Evolutionary conservation across 2,113 vertebrate species (phyloP).

Genomic region (Paramormyrops kingsleyae): DNA sequence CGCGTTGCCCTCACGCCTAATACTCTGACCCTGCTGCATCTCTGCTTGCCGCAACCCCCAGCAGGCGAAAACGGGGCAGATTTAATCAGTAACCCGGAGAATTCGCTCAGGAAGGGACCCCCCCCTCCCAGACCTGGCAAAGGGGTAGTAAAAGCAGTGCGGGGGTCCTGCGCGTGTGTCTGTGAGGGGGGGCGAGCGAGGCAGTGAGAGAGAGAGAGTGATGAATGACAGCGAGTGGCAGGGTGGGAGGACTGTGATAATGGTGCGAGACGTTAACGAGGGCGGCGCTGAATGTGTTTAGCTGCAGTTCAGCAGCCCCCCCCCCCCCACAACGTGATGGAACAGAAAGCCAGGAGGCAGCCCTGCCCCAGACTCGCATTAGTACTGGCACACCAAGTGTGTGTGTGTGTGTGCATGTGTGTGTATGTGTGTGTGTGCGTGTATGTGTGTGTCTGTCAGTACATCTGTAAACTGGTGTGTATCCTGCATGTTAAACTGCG

Average conservation of each 20-base stretch:
- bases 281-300: slow-evolving; percentile 14
- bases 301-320: slow-evolving; percentile 3
- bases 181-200: background rate
- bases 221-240: background rate
- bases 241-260: slow-evolving; percentile 7
- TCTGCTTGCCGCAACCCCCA: background rate
- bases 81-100: background rate
- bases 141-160: background rate
- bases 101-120: background rate
- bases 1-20: background rate
- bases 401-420: background rate
- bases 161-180: background rate
- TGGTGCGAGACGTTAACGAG: slow-evolving; percentile 8
- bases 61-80: background rate
- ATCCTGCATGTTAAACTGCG: no score
- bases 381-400: background rate
- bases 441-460: background rate
- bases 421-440: background rate
- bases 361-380: background rate
- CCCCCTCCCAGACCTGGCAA: slow-evolving; percentile 36
- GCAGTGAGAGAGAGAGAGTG: background rate
- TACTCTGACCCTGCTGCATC: background rate
- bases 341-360: background rate
- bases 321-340: background rate
- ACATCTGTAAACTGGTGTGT: background rate